Evolutionary conservation across 2,888 invertebrate species (phyloP).

Genomic region (Furcula furcula): DNA sequence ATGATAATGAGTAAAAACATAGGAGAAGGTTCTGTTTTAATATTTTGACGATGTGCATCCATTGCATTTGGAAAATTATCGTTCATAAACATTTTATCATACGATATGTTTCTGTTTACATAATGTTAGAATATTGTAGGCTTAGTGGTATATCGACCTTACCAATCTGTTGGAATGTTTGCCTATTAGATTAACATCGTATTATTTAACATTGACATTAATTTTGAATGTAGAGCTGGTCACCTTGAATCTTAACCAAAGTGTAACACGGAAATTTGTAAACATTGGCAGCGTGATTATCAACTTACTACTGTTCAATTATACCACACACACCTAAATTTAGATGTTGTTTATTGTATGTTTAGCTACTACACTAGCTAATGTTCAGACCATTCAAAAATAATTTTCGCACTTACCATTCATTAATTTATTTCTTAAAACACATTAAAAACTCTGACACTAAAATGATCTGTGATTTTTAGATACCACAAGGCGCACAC

Average conservation of each 20-base stretch:
- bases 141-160: constrained; percentile 16
- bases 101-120: too few species aligned
- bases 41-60: too few species aligned
- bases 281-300: constrained; percentile 7
- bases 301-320: constrained; percentile 5
- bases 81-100: too few species aligned
- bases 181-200: constrained; percentile 4
- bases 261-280: constrained; percentile 13
- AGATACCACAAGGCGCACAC: constrained; percentile 14
- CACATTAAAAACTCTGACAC: constrained; percentile 16
- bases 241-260: constrained; percentile 2
- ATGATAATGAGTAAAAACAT: too few species aligned
- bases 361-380: neutral
- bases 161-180: constrained; percentile 6
- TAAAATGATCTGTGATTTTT: constrained; percentile 2
- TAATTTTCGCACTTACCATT: constrained; percentile 20
- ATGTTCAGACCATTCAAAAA: neutral
- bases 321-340: constrained; percentile 10
- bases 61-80: too few species aligned
- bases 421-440: constrained; percentile 4
- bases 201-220: constrained; percentile 18
- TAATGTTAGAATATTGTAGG: neutral
- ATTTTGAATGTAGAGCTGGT: constrained; percentile 7
- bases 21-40: too few species aligned
- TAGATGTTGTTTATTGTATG: constrained; percentile 10